Evolutionary conservation across 2,888 invertebrate species (phyloP).

Genomic region (Sericinus montela): DNA sequence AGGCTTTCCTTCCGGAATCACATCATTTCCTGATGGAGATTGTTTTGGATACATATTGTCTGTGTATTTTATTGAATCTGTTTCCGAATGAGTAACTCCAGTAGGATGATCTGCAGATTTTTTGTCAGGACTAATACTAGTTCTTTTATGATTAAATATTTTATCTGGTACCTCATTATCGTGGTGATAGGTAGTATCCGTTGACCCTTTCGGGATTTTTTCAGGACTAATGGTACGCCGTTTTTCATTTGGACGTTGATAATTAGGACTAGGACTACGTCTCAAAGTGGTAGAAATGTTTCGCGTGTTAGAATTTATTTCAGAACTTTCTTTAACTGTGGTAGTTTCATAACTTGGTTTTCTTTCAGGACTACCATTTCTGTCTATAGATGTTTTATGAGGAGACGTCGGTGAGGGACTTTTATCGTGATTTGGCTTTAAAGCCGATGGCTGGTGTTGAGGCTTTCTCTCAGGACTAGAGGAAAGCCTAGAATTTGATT

Average conservation of each 20-base stretch:
- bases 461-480: slow-evolving; percentile 10
- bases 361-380: not conserved
- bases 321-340: not conserved
- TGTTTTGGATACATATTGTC: slow-evolving; percentile 33
- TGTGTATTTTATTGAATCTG: not conserved
- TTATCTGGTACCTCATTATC: not conserved
- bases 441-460: not conserved
- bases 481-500: not conserved
- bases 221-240: not conserved
- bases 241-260: slow-evolving; percentile 12
- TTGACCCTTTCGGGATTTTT: not conserved
- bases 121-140: slow-evolving; percentile 2
- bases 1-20: slow-evolving; percentile 35
- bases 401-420: not conserved
- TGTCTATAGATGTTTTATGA: not conserved
- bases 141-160: slow-evolving; percentile 2
- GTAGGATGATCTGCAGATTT: not conserved
- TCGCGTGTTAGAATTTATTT: too few species aligned
- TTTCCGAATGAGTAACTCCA: not conserved
- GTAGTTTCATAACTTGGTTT: not conserved
- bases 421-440: not conserved
- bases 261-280: slow-evolving; percentile 4
- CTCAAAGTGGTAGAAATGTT: not conserved
- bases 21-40: slow-evolving; percentile 16
- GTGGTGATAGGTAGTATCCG: not conserved